Percentiles rank a stretch among this genome's conserved stretches.
Evolutionary conservation across 2,888 invertebrate genomes (phyloP).

Genomic region (Cephus pulcher): DNA sequence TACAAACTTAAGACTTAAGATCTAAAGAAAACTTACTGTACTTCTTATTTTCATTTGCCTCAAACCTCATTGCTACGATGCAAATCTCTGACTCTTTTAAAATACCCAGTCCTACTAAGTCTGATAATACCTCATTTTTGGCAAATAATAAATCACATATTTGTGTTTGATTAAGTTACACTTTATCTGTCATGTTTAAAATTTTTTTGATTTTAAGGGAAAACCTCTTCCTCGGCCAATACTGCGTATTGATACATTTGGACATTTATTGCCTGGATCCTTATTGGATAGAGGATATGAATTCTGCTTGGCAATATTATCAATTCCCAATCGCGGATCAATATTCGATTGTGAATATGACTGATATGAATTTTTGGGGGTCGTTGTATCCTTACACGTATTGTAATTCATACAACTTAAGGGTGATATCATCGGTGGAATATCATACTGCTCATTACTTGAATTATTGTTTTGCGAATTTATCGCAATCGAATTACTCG

Average conservation of each 20-base stretch:
- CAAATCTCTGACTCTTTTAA: neutral
- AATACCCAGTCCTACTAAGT: neutral
- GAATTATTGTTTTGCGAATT: neutral
- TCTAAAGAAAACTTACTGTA: neutral
- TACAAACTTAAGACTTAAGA: neutral
- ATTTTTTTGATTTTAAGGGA: neutral
- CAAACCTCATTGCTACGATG: neutral
- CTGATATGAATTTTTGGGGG: neutral
- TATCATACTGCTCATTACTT: neutral
- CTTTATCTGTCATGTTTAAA: neutral
- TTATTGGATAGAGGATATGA: neutral
- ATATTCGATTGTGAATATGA: neutral
- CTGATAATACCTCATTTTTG: neutral
- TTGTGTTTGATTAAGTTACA: neutral
- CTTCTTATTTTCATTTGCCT: neutral
- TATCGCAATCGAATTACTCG: neutral
- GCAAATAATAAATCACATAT: neutral
- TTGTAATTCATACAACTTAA: slow-evolving; percentile 35
- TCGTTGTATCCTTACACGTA: slow-evolving; percentile 7
- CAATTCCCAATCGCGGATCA: neutral
- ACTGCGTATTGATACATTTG: neutral
- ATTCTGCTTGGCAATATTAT: neutral
- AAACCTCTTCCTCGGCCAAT: neutral
- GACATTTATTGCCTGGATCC: neutral
- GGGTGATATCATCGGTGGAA: slow-evolving; percentile 38